Percentiles rank a stretch among this genome's conserved stretches.
Conservation (phyloP, 2,113 vertebrate species). For the Pungitius pungitius region DNA sequence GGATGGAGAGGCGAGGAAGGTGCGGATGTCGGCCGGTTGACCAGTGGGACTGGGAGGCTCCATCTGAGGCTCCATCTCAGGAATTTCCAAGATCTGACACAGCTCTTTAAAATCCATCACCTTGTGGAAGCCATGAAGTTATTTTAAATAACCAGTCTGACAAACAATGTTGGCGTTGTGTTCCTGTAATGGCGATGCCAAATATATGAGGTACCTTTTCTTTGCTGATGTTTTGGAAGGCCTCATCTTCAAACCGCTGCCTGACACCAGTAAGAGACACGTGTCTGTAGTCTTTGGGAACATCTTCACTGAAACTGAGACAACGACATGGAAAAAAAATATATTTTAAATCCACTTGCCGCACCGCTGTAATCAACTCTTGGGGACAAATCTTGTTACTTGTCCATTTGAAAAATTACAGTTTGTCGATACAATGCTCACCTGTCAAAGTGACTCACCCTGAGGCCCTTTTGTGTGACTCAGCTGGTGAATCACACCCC, state of each 20-base stretch:
- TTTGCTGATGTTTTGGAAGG: slow-evolving; percentile 88
- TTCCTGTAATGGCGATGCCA: background rate
- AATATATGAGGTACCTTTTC: slow-evolving; percentile 80
- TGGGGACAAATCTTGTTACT: slow-evolving; percentile 55
- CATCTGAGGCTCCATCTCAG: slow-evolving; percentile 79
- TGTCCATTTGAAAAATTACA: slow-evolving; percentile 59
- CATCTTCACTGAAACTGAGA: slow-evolving; percentile 89
- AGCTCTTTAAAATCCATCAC: slow-evolving; percentile 90
- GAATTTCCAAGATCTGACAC: slow-evolving; percentile 87
- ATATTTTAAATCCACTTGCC: slow-evolving; percentile 33
- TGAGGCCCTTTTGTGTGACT: slow-evolving; percentile 47
- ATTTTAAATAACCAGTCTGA: background rate
- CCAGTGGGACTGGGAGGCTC: slow-evolving; percentile 73
- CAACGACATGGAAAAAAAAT: background rate
- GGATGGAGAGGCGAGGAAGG: slow-evolving; percentile 92
- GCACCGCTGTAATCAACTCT: slow-evolving; percentile 41
- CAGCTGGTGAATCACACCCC: slow-evolving; percentile 21
- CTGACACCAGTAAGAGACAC: slow-evolving; percentile 93
- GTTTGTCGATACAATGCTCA: slow-evolving; percentile 28
- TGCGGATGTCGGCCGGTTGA: slow-evolving; percentile 82
- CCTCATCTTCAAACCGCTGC: slow-evolving; percentile 93
- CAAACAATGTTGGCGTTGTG: background rate
- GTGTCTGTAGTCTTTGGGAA: slow-evolving; percentile 93
- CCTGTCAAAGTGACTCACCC: slow-evolving; percentile 62
- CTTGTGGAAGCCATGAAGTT: slow-evolving; percentile 66